Percentiles rank a stretch among this genome's conserved stretches.
These are phyloP conservation scores for Rachycentron canadum DNA, from an alignment of 2,797 vertebrate genomes.

Conservation along the genomic window DNA sequence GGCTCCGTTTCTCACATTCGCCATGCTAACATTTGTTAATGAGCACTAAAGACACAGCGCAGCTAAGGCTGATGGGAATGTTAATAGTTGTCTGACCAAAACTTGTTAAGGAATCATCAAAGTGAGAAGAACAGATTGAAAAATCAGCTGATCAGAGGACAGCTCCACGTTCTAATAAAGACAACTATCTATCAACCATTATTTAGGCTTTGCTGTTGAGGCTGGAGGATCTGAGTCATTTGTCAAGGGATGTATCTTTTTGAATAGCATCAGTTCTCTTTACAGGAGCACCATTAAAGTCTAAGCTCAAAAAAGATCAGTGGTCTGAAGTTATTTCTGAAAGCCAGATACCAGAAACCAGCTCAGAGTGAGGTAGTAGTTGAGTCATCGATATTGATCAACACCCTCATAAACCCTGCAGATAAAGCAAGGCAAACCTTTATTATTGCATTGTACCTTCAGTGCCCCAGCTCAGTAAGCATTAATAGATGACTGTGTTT, in stretches of 20 bases:
- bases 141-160: background rate
- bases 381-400: constrained; percentile 28
- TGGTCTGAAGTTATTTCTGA: constrained; percentile 1
- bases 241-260: background rate
- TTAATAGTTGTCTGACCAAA: too few relatives aligned
- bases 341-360: background rate
- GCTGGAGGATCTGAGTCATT: background rate
- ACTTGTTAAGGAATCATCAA: too few relatives aligned
- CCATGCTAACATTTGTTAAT: background rate
- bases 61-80: background rate
- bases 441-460: constrained; percentile 3
- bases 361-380: constrained; percentile 13
- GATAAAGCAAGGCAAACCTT: constrained; percentile 7
- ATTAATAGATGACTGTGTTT: constrained; percentile 14
- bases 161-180: background rate
- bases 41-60: too few relatives aligned
- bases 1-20: background rate
- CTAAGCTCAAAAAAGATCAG: background rate
- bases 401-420: background rate
- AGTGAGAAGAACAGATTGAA: background rate
- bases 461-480: background rate
- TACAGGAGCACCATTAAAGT: background rate
- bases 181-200: background rate
- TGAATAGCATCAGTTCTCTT: background rate
- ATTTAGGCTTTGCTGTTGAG: background rate